Evolutionary conservation across 2,113 vertebrate species (phyloP), one percentile per base, ranked within the genome.

Genomic region (Eulacestoma nigropectus): DNA sequence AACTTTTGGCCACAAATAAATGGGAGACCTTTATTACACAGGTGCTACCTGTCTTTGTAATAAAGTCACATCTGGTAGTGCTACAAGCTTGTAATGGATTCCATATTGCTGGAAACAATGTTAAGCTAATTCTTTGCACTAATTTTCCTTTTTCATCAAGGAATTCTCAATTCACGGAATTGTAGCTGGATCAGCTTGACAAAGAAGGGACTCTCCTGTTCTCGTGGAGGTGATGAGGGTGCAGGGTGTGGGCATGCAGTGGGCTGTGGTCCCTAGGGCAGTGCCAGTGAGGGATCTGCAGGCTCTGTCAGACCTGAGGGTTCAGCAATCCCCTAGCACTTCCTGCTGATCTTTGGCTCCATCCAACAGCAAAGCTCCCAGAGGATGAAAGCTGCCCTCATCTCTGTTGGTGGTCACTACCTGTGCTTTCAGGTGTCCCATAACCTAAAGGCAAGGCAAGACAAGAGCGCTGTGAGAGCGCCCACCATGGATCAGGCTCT

Each of bases 381-480:
- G 10, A 29, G 21, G 11, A 55, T 12, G 30, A 74, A 69, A 80
- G 21, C 72, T 90, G 50, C 55, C 55, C 75, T 90, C 2, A 29
- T 21, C 29, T 41, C 46, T 79, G 30, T 5, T 68, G 16, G 4
- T 75, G 41, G 13, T 16, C 83, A 63, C 64, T 30, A 30, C 30
- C 68, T 69, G 46, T 68, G 64, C 35, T 33, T 65, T 49, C 42
- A 91, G 64, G 9, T 67, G 17, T 23, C 50, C 55, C 46, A 17
- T 2, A 75, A 44, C 30, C 25, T 52, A 46, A 65, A 93, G 72
- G 77, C 9, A 73, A 65, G 50, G 30, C 44, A 26, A 39, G n/a
- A 29, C 44, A 26, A 39, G n/a, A 29, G 30, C 0, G 0, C 3
- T 57, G 52, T 12, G 41, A 86, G 55, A 59, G 8, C 0, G 0